Base-by-base conservation (phyloP, 2,888 invertebrate species). In the Anagyrus pseudococci region DNA sequence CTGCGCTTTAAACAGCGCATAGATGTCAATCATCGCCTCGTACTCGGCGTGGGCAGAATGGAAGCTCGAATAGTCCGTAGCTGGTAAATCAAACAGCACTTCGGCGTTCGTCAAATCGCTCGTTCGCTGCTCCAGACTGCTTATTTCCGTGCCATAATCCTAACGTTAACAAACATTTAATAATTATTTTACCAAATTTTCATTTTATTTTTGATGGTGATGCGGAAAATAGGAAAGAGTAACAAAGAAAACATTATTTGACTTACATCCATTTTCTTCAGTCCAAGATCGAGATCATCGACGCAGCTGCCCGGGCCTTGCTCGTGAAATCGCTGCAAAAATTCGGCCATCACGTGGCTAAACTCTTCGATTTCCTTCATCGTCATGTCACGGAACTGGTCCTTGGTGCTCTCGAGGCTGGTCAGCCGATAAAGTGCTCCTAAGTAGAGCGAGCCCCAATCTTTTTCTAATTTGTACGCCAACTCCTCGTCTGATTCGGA, bases 301-400 rank as follows among this genome's bases (percentile, higher is more conserved):
- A 89, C 92, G 1, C 94, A 90, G 33, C 90, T 86, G 0, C 89
- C 91, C 0, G 96, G 96, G 0, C 96, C 96, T 70, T 90, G 87
- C 0, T 69, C 77, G 67, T 90, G 86, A 74, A 92, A 96, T 72
- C 88, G 86, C 69, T 88, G 86, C 0, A 91, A 85, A 77, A 95
- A 95, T 0, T 85, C 84, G 25, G 84, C 84, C 3, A 88, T 72
- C 1, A 40, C 55, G 4, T 46, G 13, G 15, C 68, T 80, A 80
- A 92, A 93, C 23, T 86, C 85, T 0, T 84, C 82, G 64, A 95
- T 94, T 79, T 94, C 90, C 0, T 85, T 83, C 54, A 89, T 85
- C 37, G 93, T 95, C 73, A 94, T 84, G 74, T 90, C 88, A 10
- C 92, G 91, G 82, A 95, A 96, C 73, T 92, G 89, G 58, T 90